Base-by-base conservation (phyloP, 1,140 invertebrate species). In the Anoplophora glabripennis region DNA sequence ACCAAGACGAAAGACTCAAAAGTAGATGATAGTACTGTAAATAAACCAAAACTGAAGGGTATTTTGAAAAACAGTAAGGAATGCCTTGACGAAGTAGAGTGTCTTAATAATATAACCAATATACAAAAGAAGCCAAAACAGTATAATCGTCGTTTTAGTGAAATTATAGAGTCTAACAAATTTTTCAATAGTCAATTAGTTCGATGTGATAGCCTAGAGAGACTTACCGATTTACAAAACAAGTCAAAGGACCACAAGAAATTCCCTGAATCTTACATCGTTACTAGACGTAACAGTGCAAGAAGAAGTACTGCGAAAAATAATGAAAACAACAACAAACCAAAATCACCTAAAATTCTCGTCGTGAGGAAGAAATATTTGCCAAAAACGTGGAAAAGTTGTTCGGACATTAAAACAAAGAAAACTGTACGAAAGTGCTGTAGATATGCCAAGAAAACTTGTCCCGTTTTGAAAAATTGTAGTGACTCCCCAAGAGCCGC, bases 341-440 rank as follows among this genome's bases (percentile, higher is more conserved):
- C 64, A n/a, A 70, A 63, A 53, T 58, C 63, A 21, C 63, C 68
- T 7, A 74, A 74, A 65, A 48, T 68, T 8, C 61, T 70, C 12
- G 63, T 71, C 9, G 15, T 68, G 40, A 59, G 60, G 36, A 71
- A 70, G 53, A 70, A 71, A 53, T 66, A 55, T 59, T 28, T 66
- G 38, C 71, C 68, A 11, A 74, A 74, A 63, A 70, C 69, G n/a
- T 74, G 72, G 72, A 74, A 72, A 61, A 74, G 72, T 49, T 74
- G 72, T 58, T 72, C 71, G 8, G 72, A 74, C 58, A 72, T 74
- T 2, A 73, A 73, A 65, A 63, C 57, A 7, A 64, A 57, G 41
- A 69, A 69, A 58, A 60, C 61, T 1, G 65, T 75, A 10, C 66
- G 70, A 38, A 75, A 75, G 56, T 76, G 74, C 56, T 76, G 74